Conservation (phyloP, 2,113 vertebrate species). For the Datnioides undecimradiatus region DNA sequence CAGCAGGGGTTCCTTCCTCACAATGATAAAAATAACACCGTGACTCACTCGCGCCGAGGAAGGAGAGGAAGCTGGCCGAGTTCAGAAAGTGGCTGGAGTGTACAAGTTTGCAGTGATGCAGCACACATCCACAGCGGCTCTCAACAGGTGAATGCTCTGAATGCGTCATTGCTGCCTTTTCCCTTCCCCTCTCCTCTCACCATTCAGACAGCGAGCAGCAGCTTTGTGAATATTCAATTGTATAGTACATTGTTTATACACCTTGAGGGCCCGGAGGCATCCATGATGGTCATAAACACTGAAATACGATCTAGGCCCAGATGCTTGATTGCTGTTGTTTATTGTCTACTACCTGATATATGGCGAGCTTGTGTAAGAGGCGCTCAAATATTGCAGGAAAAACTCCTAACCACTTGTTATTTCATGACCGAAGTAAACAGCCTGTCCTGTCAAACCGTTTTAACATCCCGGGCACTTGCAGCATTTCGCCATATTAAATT, state of each 20-base stretch:
- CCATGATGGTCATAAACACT: background rate
- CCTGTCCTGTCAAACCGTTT: slow-evolving; percentile 33
- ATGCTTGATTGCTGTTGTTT: background rate
- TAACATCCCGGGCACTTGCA: background rate
- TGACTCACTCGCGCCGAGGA: slow-evolving; percentile 42
- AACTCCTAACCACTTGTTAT: no score
- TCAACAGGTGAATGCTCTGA: slow-evolving; percentile 12
- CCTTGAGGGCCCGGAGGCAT: background rate
- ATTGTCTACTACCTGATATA: background rate
- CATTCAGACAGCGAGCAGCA: background rate
- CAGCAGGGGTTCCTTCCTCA: slow-evolving; percentile 37
- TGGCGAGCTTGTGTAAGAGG: background rate
- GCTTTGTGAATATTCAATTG: slow-evolving; percentile 11
- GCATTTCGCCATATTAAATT: slow-evolving; percentile 22
- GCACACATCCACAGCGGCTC: background rate
- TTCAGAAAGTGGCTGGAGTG: slow-evolving; percentile 37
- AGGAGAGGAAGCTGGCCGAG: slow-evolving; percentile 20
- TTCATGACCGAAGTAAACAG: no score
- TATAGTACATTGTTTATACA: background rate
- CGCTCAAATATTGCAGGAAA: background rate
- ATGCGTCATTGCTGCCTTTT: background rate
- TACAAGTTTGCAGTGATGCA: slow-evolving; percentile 15
- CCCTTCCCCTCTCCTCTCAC: background rate
- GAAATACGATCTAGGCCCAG: background rate
- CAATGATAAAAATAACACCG: slow-evolving; percentile 56